Evolutionary conservation across 2,888 invertebrate species (phyloP), one percentile per base, ranked within the genome.

Genomic region (Drosophila eohydei): DNA sequence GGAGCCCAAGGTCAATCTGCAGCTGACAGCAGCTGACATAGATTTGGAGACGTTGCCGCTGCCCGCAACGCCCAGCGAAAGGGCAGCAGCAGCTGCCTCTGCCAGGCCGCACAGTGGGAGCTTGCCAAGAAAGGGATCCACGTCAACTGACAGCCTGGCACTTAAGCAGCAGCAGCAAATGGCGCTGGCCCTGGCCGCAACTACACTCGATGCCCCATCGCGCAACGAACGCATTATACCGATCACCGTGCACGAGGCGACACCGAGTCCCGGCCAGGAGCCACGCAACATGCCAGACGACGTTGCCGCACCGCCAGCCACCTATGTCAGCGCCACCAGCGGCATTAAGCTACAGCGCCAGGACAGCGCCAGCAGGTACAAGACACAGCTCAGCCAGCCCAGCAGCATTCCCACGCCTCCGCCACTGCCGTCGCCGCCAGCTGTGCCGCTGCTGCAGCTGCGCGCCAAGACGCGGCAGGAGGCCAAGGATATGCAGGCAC

Each of bases 1-100:
- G 56, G 80, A 81, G 59, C 69, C 70, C 61, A 78, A 80, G 84
- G 71, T 12, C 40, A 55, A 14, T 16, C 43, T 57, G 55, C 61
- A 16, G n/a, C 26, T 80, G 74, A 64, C 71, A 71, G 55, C 61
- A 16, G n/a, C 26, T 80, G 74, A 64, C 71, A 71, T 70, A 65
- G 87, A 89, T 59, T 82, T 91, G 72, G 91, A 91, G 60, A 71
- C 83, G 40, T 40, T 92, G 66, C 91, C 91, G 38, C 72, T 91
- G 79, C 92, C 91, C 14, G 79, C 82, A 21, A 78, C 80, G 43
- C 91, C 89, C 21, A 48, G 28, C 7, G 57, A 48, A 61, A 54
- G 12, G 44, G 56, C 59, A 51, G 72, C 71, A 61, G 34, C 78
- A 71, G 78, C 80, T 67, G 72, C 64, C 30, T 41, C 38, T 4